Evolutionary conservation across 2,888 invertebrate species (phyloP).

Genomic region (Timema cristinae): DNA sequence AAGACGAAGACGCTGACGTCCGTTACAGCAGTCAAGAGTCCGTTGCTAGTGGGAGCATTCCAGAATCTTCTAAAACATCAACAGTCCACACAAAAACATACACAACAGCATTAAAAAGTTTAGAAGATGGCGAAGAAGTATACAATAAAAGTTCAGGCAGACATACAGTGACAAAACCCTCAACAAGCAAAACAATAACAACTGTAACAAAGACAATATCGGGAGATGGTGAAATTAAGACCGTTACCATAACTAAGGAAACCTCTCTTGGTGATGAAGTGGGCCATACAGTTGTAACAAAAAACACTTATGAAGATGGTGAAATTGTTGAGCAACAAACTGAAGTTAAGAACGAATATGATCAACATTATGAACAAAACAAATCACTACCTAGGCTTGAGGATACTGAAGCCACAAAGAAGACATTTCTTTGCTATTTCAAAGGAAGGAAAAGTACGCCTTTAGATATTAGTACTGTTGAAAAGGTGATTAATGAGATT

Average conservation of each 20-base stretch:
- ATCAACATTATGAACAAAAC: no score
- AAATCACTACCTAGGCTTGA: no score
- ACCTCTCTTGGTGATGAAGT: slow-evolving; percentile 50
- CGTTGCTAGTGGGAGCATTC: background rate
- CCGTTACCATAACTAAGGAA: no score
- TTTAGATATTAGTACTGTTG: no score
- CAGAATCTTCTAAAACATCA: slow-evolving; percentile 15
- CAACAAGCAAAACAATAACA: slow-evolving; percentile 23
- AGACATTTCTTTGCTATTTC: no score
- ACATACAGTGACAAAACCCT: slow-evolving; percentile 17
- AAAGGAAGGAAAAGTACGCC: no score
- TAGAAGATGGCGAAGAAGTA: slow-evolving; percentile 4
- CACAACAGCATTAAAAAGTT: slow-evolving; percentile 3
- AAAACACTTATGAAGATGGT: slow-evolving; percentile 51
- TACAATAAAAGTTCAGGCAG: no score
- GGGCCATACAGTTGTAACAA: slow-evolving; percentile 50
- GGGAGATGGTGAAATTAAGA: slow-evolving; percentile 23
- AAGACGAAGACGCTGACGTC: background rate
- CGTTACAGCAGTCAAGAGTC: slow-evolving; percentile 11
- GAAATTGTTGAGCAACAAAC: no score
- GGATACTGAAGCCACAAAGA: no score
- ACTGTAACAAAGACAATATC: slow-evolving; percentile 19
- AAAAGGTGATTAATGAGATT: no score
- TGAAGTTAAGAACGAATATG: no score
- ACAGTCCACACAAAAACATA: slow-evolving; percentile 18